Evolutionary conservation across 2,797 vertebrate species (phyloP).

Genomic region (Cynodonichthys magdalenae): DNA sequence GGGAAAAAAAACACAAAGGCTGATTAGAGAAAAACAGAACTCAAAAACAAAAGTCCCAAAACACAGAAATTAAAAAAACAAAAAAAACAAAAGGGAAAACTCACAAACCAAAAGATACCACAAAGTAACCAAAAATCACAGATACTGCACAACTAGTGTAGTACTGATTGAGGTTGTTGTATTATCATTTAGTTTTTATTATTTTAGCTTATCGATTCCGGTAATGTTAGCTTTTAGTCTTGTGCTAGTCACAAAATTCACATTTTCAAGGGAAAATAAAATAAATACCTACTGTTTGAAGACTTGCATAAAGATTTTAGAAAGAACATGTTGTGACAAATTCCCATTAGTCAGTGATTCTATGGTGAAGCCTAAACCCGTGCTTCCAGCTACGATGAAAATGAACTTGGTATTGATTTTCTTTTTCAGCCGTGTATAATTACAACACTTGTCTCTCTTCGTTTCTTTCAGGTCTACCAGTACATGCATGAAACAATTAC

Average conservation of each 20-base stretch:
- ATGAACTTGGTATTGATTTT: slow-evolving; percentile 30
- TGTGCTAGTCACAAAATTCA: not conserved
- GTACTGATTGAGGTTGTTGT: no score
- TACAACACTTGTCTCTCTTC: slow-evolving; percentile 23
- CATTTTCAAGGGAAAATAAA: not conserved
- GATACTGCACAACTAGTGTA: no score
- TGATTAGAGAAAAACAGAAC: no score
- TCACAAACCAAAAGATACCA: no score
- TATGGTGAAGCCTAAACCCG: not conserved
- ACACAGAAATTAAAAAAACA: no score
- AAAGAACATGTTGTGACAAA: not conserved
- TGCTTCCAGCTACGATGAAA: slow-evolving; percentile 36
- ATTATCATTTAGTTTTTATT: no score
- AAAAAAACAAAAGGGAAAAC: no score
- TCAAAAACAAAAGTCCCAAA: no score
- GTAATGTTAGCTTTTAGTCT: no score
- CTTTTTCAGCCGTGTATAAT: slow-evolving; percentile 22
- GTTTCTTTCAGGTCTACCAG: slow-evolving; percentile 90
- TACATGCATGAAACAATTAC: slow-evolving; percentile 99
- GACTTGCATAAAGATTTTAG: not conserved
- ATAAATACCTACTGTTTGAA: not conserved
- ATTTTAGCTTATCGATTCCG: no score
- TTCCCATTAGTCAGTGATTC: not conserved
- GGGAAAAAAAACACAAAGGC: no score
- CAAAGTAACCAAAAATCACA: no score